phyloP scores from a whole-genome alignment of 2,888 invertebrate species.

The Drosophila greeni region DNA sequence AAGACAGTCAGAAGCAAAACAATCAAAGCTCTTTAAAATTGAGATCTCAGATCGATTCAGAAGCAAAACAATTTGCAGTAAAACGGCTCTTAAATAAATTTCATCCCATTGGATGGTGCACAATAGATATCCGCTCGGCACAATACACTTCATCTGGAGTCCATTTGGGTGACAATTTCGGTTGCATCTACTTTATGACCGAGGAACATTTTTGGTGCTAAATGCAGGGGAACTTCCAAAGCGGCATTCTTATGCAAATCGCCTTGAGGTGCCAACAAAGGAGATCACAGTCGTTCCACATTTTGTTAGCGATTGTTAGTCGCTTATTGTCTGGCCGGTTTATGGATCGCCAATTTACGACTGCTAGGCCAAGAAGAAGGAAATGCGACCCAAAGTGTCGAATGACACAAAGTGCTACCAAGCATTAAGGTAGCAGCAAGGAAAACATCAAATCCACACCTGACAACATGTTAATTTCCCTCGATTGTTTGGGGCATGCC shows the following conservation, averaged over 20 bases:
- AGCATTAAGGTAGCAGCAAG: conserved; percentile 49
- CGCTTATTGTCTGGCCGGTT: conserved; percentile 59
- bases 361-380: conserved; percentile 21
- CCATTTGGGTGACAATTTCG: conserved; percentile 30
- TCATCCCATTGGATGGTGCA: conserved; percentile 32
- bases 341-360: conserved; percentile 50
- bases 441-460: conserved; percentile 41
- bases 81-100: conserved; percentile 50
- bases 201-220: conserved; percentile 46
- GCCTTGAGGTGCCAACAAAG: conserved; percentile 46
- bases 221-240: conserved; percentile 44
- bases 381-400: conserved; percentile 32
- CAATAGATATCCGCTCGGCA: conserved; percentile 33
- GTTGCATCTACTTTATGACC: conserved; percentile 46
- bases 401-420: conserved; percentile 35
- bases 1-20: conserved; percentile 39
- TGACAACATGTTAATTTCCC: conserved; percentile 51
- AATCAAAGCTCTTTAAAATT: conserved; percentile 27
- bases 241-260: conserved; percentile 67
- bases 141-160: conserved; percentile 36
- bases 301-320: conserved; percentile 62
- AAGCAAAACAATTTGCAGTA: conserved; percentile 70
- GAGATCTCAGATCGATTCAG: conserved; percentile 46
- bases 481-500: conserved; percentile 12
- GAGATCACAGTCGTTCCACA: conserved; percentile 49